Base-by-base conservation (phyloP, 2,888 invertebrate species). In the Clitarchus hookeri region DNA sequence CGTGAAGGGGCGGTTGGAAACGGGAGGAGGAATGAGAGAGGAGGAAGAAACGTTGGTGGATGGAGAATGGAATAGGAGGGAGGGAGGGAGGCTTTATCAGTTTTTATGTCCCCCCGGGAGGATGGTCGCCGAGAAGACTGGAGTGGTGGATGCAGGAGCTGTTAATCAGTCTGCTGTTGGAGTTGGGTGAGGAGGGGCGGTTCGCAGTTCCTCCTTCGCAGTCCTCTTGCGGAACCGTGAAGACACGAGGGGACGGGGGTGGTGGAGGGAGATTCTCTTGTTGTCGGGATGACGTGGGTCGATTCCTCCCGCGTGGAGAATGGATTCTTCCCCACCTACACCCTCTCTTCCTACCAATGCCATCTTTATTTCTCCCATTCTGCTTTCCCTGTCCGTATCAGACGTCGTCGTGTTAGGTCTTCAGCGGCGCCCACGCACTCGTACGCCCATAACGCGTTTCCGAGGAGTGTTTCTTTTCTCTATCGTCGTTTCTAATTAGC, bases 301-400 rank as follows among this genome's bases (percentile, higher is more conserved):
- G 65, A 65, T 65, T 65, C 65, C 65, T 65, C 16, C 65, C 65
- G 65, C 65, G 65, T 65, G 65, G n/a, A 65, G 65, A 23, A 65
- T n/a, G 65, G n/a, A 19, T 65, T 65, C n/a, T 23, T 65, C 65
- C 19, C 65, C 65, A 0, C 65, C 12, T n/a, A 6, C 65, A 19
- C n/a, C 65, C 19, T n/a, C 65, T 23, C 11, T n/a, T 4, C n/a
- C 65, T 12, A 8, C 65, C 1, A 65, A 65, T 65, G 8, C 65
- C 65, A 65, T 19, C n/a, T 65, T 65, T 65, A 65, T 65, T 65
- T 65, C n/a, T 65, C 65, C 65, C n/a, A 6, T 23, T 65, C 65
- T n/a, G 65, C 65, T 19, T 65, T 65, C n/a, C n/a, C n/a, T 65
- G 65, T n/a, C 16, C 65, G 65, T 19, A 65, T 65, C 65, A 65